Base-by-base conservation (phyloP, 2,113 vertebrate species). In the Tachysurus vachellii region DNA sequence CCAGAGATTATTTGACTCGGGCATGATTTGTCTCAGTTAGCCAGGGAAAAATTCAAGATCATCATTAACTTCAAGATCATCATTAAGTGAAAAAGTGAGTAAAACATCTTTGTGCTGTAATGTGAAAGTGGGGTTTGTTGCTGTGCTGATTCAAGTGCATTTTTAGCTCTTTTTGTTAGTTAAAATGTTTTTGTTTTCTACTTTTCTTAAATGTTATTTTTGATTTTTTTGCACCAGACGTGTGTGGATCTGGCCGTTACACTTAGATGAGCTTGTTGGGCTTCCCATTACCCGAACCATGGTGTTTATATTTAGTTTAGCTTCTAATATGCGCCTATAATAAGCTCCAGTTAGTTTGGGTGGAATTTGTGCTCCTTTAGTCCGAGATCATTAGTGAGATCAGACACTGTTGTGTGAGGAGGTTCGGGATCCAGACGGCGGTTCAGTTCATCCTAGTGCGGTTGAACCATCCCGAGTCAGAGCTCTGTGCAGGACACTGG, bases 11-110 rank as follows among this genome's bases (percentile, higher is more conserved):
- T 54, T 13, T 28, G 50, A 42, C 10, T 61, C 79, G 44, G 85
- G 76, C 3, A 80, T 86, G 85, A 80, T 28, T 80, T 5, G 28
- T 26, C 19, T 57, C 47, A 68, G 59, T 56, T 79, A 85, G n/a
- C 21, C 57, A 76, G n/a, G 3, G 16, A 47, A 75, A 44, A 21
- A 13, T 4, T 47, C 57, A 31, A 23, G n/a, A n/a, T n/a, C n/a
- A n/a, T n/a, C n/a, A n/a, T 26, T 44, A 31, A 31, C 13, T 13
- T 31, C 17, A 68, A 42, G n/a, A 66, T 54, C 50, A 57, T n/a
- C 62, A 68, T 5, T n/a, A 2, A 56, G 4, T 17, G 4, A 47
- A 57, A n/a, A 76, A 26, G 61, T 86, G 44, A 80, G 75, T 86
- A 23, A 73, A 23, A 19, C 70, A 4, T 31, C 14, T 68, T 13